Conservation (phyloP, 2,797 vertebrate species). For the Sciurus vulgaris region DNA sequence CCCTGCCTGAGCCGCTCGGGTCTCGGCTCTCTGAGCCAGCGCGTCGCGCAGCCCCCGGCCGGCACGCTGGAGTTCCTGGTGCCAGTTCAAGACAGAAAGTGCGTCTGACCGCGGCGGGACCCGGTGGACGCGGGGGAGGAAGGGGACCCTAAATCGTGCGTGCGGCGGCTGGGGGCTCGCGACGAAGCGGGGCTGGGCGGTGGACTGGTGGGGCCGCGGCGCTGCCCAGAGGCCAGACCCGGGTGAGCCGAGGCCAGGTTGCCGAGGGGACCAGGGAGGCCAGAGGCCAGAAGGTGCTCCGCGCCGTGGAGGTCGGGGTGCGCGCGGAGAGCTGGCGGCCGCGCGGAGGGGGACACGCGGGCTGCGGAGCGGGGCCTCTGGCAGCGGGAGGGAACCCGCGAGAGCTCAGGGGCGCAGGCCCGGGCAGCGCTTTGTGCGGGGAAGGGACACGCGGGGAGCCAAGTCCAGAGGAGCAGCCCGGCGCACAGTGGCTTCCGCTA, state of each 20-base stretch:
- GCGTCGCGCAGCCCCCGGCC: fast-evolving
- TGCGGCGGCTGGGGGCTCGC: not conserved
- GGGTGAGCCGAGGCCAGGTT: not conserved
- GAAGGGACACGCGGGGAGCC: fast-evolving
- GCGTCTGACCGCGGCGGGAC: not conserved
- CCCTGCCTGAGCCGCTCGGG: fast-evolving
- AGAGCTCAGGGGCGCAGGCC: not conserved
- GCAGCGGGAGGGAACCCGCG: not conserved
- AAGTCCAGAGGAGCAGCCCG: fast-evolving
- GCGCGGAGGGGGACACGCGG: no score
- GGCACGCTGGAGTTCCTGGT: not conserved
- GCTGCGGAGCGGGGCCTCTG: fast-evolving
- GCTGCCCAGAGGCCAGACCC: not conserved
- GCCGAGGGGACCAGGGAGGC: no score
- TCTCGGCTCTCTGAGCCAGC: fast-evolving
- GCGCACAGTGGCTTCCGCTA: fast-evolving
- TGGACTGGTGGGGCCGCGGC: no score
- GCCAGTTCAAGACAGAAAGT: not conserved
- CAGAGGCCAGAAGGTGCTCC: not conserved
- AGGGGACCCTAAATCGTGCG: not conserved
- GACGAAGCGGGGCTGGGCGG: fast-evolving
- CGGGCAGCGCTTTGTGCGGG: fast-evolving
- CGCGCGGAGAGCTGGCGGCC: not conserved
- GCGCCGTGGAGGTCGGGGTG: fast-evolving
- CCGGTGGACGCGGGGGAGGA: no score